Percentiles rank a stretch among this genome's conserved stretches.
phyloP scores from a whole-genome alignment of 2,797 vertebrate species.

The Crocodylus rhombifer region DNA sequence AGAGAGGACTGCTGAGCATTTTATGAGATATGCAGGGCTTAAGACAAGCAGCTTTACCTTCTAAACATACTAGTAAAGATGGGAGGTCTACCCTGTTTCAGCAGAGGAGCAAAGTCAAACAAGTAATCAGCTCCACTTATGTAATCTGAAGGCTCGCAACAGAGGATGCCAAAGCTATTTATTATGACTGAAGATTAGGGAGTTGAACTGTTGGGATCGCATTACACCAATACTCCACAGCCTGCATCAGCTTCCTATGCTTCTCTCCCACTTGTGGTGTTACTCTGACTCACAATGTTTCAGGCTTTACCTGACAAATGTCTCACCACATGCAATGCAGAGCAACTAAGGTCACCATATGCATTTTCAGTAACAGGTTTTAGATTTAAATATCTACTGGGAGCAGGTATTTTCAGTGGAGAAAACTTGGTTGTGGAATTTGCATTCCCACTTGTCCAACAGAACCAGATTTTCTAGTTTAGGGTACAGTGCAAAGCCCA shows the following conservation, averaged over 20 bases:
- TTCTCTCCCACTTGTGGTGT: too few relatives aligned
- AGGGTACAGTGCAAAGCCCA: background rate
- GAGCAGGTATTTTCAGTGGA: background rate
- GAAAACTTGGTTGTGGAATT: background rate
- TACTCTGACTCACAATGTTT: accelerated
- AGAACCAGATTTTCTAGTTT: background rate
- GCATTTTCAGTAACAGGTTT: background rate
- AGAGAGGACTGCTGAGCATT: background rate
- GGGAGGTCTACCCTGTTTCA: background rate
- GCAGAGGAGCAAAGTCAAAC: background rate
- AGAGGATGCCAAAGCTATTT: background rate
- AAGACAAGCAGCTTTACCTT: background rate
- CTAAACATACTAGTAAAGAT: background rate
- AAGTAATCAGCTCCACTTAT: background rate
- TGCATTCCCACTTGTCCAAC: background rate
- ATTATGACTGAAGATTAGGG: background rate
- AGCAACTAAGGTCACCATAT: constrained; percentile 5
- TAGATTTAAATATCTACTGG: background rate
- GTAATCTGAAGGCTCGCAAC: background rate
- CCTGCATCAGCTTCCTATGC: background rate
- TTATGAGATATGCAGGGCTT: background rate
- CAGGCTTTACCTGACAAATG: background rate
- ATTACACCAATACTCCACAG: background rate
- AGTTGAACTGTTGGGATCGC: background rate
- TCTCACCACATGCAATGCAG: background rate